Conservation (phyloP, 2,888 invertebrate genomes). For the Pimpla rufipes region DNA sequence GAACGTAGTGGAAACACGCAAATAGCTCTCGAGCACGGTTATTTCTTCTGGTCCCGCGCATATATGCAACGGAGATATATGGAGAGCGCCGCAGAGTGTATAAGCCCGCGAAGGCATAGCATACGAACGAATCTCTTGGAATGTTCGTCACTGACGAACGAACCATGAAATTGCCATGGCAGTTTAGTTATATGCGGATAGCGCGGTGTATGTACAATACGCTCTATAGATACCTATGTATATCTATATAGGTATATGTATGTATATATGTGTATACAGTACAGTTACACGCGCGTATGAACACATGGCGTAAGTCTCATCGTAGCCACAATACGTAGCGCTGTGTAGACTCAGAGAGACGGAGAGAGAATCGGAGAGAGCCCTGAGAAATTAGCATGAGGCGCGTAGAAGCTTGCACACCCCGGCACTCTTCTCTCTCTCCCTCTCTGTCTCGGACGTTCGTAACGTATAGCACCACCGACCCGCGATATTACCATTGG, state of each 20-base stretch:
- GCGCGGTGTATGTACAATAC: slow-evolving; percentile 4
- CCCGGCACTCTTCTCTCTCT: slow-evolving; percentile 50
- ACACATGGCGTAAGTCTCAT: neutral
- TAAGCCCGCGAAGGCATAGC: slow-evolving; percentile 30
- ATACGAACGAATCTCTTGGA: slow-evolving; percentile 57
- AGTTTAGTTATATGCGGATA: slow-evolving; percentile 60
- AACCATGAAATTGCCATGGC: slow-evolving; percentile 65
- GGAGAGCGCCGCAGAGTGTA: slow-evolving; percentile 15
- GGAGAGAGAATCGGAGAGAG: slow-evolving; percentile 33
- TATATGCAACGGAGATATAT: slow-evolving; percentile 7
- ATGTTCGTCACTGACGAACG: slow-evolving; percentile 66
- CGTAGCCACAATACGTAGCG: slow-evolving; percentile 23
- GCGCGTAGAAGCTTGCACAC: slow-evolving; percentile 68
- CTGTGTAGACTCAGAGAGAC: neutral
- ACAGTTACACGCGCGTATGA: slow-evolving; percentile 20
- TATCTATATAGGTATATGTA: neutral
- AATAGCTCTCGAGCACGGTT: slow-evolving; percentile 4
- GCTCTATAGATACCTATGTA: slow-evolving; percentile 5
- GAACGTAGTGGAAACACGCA: neutral
- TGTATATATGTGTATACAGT: slow-evolving; percentile 1
- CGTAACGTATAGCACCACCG: slow-evolving; percentile 24
- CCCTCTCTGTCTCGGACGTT: slow-evolving; percentile 12
- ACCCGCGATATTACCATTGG: slow-evolving; percentile 51
- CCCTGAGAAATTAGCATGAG: slow-evolving; percentile 68
- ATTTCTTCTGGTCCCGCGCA: slow-evolving; percentile 24